Evolutionary conservation across 2,113 vertebrate species (phyloP).

Genomic region (Thinocorus orbignyianus): DNA sequence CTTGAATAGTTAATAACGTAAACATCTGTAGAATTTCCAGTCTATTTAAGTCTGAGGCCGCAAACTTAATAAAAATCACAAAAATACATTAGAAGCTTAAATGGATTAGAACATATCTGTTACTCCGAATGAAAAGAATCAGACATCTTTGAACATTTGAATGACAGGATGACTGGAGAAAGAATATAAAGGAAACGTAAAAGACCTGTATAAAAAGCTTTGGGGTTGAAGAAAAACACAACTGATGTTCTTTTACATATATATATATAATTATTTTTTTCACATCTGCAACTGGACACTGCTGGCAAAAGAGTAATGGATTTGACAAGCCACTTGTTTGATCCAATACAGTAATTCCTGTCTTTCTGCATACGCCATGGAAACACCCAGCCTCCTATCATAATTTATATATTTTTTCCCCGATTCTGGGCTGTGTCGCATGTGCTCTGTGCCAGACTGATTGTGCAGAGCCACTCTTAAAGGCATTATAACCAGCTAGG

Average conservation of each 20-base stretch:
- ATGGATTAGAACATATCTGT: background rate
- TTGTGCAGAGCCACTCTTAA: background rate
- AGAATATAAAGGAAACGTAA: background rate
- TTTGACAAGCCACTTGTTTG: conserved; percentile 25
- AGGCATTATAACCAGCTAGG: background rate
- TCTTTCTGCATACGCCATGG: conserved; percentile 6
- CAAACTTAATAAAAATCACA: background rate
- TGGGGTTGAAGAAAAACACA: background rate
- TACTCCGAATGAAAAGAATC: background rate
- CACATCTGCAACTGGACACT: conserved; percentile 7
- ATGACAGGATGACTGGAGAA: background rate
- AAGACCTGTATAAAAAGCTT: background rate
- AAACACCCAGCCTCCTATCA: conserved; percentile 1
- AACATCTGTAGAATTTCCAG: background rate
- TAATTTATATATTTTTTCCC: conserved; percentile 20
- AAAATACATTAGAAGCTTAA: background rate
- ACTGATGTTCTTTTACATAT: background rate
- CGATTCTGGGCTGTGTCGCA: background rate
- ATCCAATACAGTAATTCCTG: background rate
- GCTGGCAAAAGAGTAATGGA: background rate
- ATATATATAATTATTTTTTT: background rate
- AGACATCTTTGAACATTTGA: background rate
- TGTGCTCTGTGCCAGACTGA: background rate
- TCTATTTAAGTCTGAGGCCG: background rate
- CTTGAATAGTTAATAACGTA: background rate